Conservation (phyloP, 2,797 vertebrate genomes). For the Darevskia mixta region DNA sequence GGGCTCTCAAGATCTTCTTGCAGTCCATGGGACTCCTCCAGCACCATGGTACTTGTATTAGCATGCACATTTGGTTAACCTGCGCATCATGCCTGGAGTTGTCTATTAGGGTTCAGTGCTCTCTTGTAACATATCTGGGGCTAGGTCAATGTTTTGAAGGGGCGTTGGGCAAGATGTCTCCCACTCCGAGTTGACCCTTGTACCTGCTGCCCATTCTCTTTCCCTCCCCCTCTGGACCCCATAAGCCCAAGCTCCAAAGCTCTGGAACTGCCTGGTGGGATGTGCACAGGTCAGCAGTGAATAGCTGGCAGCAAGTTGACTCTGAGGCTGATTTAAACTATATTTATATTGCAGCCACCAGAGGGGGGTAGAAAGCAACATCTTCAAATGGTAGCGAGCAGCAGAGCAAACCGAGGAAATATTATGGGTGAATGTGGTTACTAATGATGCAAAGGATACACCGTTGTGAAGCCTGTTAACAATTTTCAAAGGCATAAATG, state of each 20-base stretch:
- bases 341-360: constrained; percentile 10
- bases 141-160: too few species aligned
- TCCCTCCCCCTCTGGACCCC: too few species aligned
- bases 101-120: background rate
- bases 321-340: background rate
- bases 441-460: constrained; percentile 29
- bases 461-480: background rate
- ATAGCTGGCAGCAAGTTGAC: background rate
- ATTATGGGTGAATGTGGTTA: background rate
- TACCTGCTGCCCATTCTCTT: too few species aligned
- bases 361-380: constrained; percentile 19
- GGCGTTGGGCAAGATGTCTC: too few species aligned
- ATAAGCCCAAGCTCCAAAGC: background rate
- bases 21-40: too few species aligned
- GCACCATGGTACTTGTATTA: background rate
- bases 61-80: background rate
- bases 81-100: too few species aligned
- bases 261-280: background rate
- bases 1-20: too few species aligned
- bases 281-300: background rate
- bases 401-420: background rate
- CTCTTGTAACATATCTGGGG: too few species aligned
- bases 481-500: constrained; percentile 44
- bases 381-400: background rate
- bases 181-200: too few species aligned